phyloP scores from a whole-genome alignment of 2,888 invertebrate species.

The Oscheius sp. region DNA sequence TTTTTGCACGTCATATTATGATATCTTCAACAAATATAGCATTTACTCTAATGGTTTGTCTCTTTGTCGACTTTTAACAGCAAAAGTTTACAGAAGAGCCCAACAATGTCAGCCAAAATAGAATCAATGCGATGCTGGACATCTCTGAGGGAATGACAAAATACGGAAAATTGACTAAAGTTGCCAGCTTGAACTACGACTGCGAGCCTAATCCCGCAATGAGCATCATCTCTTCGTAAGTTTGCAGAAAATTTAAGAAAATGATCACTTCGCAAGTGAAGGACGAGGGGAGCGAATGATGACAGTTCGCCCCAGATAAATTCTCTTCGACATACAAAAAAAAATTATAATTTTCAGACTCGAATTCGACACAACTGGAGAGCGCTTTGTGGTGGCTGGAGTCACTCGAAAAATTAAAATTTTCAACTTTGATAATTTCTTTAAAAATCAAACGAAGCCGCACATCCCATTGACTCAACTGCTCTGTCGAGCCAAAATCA shows the following conservation, averaged over 20 bases:
- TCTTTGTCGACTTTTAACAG: not conserved
- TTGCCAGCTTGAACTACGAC: constrained; percentile 88
- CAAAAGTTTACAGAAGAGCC: not conserved
- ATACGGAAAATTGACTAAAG: constrained; percentile 81
- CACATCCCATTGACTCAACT: constrained; percentile 92
- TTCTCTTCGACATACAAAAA: no score
- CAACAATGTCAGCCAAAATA: not conserved
- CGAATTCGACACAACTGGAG: constrained; percentile 93
- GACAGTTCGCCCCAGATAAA: constrained; percentile 6
- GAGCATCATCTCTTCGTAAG: constrained; percentile 74
- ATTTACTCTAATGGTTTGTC: not conserved
- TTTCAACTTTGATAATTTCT: constrained; percentile 84
- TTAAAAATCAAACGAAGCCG: constrained; percentile 79
- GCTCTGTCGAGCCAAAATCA: constrained; percentile 85
- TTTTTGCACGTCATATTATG: constrained; percentile 1
- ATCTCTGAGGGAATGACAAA: constrained; percentile 86
- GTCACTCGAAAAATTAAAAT: constrained; percentile 91
- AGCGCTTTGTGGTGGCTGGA: constrained; percentile 93
- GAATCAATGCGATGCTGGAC: constrained; percentile 68
- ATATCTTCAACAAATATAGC: constrained; percentile 8
- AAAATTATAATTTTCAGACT: constrained; percentile 78
- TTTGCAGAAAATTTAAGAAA: not conserved
- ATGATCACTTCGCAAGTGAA: no score
- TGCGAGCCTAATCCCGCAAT: constrained; percentile 83
- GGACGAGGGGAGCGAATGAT: no score